A percentile compares a stretch with the other conserved stretches of the same genome.
These are phyloP conservation scores for Nomada flava DNA, from an alignment of 2,888 invertebrate species.

Conservation along the genomic window DNA sequence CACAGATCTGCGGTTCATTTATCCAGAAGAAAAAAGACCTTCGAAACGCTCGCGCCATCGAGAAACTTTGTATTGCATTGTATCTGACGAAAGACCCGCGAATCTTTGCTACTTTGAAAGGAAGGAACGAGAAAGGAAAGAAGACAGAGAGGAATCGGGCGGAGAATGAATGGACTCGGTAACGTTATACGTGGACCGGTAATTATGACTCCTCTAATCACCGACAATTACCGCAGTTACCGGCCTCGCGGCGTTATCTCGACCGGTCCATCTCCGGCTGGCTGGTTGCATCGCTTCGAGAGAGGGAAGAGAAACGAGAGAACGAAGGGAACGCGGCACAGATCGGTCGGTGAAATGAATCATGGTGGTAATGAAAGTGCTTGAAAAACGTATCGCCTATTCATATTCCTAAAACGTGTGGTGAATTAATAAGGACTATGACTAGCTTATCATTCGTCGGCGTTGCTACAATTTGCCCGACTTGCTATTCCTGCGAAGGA, in stretches of 20 bases:
- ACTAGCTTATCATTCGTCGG: conserved; percentile 17
- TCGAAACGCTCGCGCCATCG: conserved; percentile 11
- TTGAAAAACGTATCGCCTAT: conserved; percentile 17
- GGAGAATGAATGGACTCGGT: conserved; percentile 79
- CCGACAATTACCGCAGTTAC: conserved; percentile 83
- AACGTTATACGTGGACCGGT: conserved; percentile 77
- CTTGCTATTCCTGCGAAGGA: not conserved
- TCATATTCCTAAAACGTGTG: conserved; percentile 51
- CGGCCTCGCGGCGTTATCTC: conserved; percentile 80
- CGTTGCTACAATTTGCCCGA: not conserved
- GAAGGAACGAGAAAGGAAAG: conserved; percentile 29
- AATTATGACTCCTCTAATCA: conserved; percentile 83
- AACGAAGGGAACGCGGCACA: conserved; percentile 33
- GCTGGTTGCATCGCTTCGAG: conserved; percentile 50
- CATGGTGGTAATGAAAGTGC: conserved; percentile 38
- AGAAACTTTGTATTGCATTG: not conserved
- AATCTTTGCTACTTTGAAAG: conserved; percentile 48
- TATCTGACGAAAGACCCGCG: conserved; percentile 43
- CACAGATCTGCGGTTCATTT: not conserved
- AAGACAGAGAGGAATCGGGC: conserved; percentile 62
- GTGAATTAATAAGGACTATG: conserved; percentile 63
- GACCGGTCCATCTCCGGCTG: conserved; percentile 78
- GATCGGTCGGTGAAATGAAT: conserved; percentile 49
- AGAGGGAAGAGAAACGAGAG: conserved; percentile 42
- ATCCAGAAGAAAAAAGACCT: not conserved